These are phyloP conservation scores for Drosophila borealis DNA, from an alignment of 2,888 invertebrate genomes.

Conservation along the genomic window DNA sequence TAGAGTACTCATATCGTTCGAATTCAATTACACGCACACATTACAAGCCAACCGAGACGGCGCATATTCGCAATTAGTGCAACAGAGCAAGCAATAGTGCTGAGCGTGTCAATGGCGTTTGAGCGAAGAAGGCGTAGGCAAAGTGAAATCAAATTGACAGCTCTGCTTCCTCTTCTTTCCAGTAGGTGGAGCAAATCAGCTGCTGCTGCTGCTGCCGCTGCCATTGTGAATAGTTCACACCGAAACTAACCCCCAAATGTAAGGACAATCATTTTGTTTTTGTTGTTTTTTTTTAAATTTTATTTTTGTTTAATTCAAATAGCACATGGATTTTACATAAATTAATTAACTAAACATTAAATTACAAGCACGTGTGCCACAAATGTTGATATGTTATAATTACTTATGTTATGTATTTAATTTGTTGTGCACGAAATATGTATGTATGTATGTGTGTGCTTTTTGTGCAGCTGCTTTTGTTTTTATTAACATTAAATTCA, in stretches of 20 bases:
- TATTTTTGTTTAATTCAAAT: conserved; percentile 66
- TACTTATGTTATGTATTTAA: conserved; percentile 6
- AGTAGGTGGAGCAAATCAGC: conserved; percentile 53
- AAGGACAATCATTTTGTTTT: conserved; percentile 1
- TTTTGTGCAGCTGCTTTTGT: conserved; percentile 26
- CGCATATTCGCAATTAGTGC: conserved; percentile 38
- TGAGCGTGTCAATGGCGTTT: conserved; percentile 51
- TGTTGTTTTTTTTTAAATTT: conserved; percentile 27
- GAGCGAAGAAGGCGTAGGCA: conserved; percentile 53
- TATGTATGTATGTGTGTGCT: conserved; percentile 24
- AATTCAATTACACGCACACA: conserved; percentile 17
- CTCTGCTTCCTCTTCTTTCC: conserved; percentile 17
- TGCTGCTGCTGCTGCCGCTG: neutral
- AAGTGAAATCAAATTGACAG: conserved; percentile 48
- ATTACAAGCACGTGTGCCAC: conserved; percentile 40
- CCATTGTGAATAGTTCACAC: conserved; percentile 7
- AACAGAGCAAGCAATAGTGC: conserved; percentile 61
- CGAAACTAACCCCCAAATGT: conserved; percentile 1
- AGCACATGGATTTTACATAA: conserved; percentile 72
- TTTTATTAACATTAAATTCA: conserved; percentile 55
- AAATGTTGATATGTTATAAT: conserved; percentile 43
- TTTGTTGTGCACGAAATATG: conserved; percentile 20
- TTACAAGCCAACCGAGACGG: conserved; percentile 16
- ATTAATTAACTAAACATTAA: conserved; percentile 70
- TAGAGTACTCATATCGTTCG: conserved; percentile 1